Evolutionary conservation across 2,797 vertebrate genomes (phyloP), one percentile per base, ranked within the genome.

Genomic region (Scolopax rusticola): DNA sequence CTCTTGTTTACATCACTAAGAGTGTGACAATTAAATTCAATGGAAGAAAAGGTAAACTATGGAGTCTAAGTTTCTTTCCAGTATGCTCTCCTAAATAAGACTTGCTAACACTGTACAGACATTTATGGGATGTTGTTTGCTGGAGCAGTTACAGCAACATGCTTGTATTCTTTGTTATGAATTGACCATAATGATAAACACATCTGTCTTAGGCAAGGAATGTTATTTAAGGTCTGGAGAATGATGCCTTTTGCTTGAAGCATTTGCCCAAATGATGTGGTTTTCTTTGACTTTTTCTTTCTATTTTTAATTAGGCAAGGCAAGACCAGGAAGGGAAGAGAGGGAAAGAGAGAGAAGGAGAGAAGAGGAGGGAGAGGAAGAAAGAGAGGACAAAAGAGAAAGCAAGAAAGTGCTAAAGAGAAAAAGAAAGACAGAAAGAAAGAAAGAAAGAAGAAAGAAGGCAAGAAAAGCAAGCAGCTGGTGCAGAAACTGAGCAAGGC

Each of bases 381-480:
- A 45, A 21, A 56, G 54, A n/a, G 12, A 56, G 7, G 19, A 30
- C 51, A 18, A 54, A 54, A 32, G n/a, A 57, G 54, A 57, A 33
- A 75, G 48, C 48, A 20, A n/a, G 9, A 59, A 24, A 30, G 28
- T 50, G 8, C 10, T 7, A 24, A 4, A 59, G 15, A 27, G 15
- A 57, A 20, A 16, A 43, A 4, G 7, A 12, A 24, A 3, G 17
- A 38, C 6, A 27, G 15, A 41, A 30, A 33, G 45, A 21, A 20
- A 33, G 45, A 21, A 20, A 45, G 4, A 80, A 10, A 47, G 15
- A 92, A 30, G 20, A 56, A 79, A 78, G 67, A 45, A 82, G 25
- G 63, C 41, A 77, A 87, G 95, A 70, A 94, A 70, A 81, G 87
- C 79, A 83, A 96, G 95, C 97, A 98, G 98, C 98, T 98, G 98